Conservation (phyloP, 2,888 invertebrate genomes). For the Meganola albula region DNA sequence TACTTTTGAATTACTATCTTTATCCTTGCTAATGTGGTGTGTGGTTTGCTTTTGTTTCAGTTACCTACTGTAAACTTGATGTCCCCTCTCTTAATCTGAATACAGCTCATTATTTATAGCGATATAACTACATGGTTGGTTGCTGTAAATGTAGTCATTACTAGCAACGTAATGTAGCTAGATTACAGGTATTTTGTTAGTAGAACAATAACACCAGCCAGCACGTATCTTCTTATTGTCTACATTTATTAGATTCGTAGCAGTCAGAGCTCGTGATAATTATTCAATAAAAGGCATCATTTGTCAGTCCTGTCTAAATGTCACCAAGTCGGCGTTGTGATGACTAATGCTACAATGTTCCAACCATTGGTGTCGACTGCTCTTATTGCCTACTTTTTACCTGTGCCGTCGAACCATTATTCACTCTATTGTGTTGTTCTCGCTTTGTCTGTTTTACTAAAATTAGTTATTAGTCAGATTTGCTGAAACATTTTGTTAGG, state of each 20-base stretch:
- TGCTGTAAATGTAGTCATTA: too few species aligned
- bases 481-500: conserved; percentile 30
- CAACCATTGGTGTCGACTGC: conserved; percentile 59
- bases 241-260: conserved; percentile 48
- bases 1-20: conserved; percentile 23
- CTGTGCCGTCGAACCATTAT: conserved; percentile 60
- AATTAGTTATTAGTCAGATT: conserved; percentile 40
- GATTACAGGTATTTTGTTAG: too few species aligned
- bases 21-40: conserved; percentile 3
- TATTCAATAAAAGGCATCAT: conserved; percentile 72
- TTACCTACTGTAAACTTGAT: too few species aligned
- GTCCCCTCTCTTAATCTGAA: too few species aligned
- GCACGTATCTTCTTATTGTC: too few species aligned
- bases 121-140: too few species aligned
- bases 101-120: too few species aligned
- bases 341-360: conserved; percentile 68
- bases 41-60: too few species aligned
- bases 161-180: too few species aligned
- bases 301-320: conserved; percentile 67
- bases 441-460: conserved; percentile 41
- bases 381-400: conserved; percentile 69
- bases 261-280: conserved; percentile 49
- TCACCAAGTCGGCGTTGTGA: conserved; percentile 67
- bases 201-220: too few species aligned
- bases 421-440: conserved; percentile 58